Conservation (phyloP, 2,113 vertebrate species). For the Vicugna pacos region DNA sequence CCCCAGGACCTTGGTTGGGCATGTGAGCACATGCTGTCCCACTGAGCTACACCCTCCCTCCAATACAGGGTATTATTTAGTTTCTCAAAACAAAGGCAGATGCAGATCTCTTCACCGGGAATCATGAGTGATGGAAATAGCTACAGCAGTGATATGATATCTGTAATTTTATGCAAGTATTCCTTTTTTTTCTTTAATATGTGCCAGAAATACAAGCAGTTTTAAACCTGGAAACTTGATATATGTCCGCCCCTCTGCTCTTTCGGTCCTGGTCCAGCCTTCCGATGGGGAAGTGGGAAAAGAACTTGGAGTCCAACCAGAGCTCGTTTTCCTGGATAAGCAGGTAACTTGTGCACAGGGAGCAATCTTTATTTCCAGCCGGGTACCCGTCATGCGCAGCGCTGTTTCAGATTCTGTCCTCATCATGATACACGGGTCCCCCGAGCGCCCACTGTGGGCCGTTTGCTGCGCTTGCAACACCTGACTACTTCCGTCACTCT, state of each 20-base stretch:
- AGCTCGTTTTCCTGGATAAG: constrained; percentile 86
- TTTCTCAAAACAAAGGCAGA: not conserved
- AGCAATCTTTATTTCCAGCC: not conserved
- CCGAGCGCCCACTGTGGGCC: not conserved
- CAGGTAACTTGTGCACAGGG: constrained; percentile 77
- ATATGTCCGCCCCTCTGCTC: constrained; percentile 82
- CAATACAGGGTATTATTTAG: not conserved
- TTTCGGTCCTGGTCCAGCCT: constrained; percentile 85
- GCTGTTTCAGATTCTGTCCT: not conserved
- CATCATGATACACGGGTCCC: too few relatives aligned
- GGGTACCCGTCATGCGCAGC: not conserved
- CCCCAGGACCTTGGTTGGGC: too few relatives aligned
- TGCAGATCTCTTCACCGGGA: not conserved
- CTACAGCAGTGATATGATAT: not conserved
- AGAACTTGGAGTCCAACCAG: constrained; percentile 84
- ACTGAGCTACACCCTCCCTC: too few relatives aligned
- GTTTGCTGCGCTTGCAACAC: not conserved
- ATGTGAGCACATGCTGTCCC: too few relatives aligned
- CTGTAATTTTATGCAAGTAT: not conserved
- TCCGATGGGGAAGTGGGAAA: constrained; percentile 85
- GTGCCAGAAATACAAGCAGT: constrained; percentile 83
- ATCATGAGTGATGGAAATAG: not conserved
- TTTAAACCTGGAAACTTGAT: constrained; percentile 59
- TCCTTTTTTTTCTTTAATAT: not conserved
- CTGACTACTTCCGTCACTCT: not conserved